Conservation (phyloP, 2,797 vertebrate genomes). For the Numenius phaeopus region DNA sequence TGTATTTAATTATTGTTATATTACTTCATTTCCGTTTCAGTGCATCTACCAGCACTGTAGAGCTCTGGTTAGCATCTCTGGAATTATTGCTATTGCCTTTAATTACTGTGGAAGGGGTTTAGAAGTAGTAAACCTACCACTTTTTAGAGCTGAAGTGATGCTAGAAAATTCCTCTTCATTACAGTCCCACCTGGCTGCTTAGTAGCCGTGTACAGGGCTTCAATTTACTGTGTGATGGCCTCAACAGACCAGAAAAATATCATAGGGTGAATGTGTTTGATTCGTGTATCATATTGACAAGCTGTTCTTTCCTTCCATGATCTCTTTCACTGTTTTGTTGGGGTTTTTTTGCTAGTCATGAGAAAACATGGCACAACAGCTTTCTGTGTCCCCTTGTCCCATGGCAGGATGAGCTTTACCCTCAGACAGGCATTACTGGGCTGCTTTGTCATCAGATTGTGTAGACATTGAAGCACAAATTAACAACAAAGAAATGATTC, state of each 20-base stretch:
- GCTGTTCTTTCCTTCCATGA: background rate
- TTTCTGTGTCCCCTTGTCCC: background rate
- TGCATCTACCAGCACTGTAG: background rate
- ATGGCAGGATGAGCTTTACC: background rate
- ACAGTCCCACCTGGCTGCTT: background rate
- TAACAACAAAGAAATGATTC: background rate
- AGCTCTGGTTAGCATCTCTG: background rate
- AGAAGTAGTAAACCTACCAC: background rate
- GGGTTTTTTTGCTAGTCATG: background rate
- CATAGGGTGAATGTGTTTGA: rapidly evolving
- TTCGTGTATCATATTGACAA: background rate
- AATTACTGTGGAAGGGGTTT: background rate
- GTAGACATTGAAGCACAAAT: background rate
- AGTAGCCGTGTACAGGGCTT: background rate
- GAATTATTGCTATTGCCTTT: background rate
- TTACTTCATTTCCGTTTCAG: background rate
- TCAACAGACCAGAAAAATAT: background rate
- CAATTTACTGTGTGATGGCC: background rate
- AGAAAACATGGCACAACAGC: background rate
- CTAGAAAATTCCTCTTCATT: background rate
- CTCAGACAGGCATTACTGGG: background rate
- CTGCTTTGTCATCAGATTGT: background rate
- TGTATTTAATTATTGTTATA: background rate
- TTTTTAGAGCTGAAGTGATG: background rate
- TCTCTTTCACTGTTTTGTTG: background rate